Evolutionary conservation across 1,140 invertebrate genomes (phyloP).

Genomic region (Zaprionus nigranus): DNA sequence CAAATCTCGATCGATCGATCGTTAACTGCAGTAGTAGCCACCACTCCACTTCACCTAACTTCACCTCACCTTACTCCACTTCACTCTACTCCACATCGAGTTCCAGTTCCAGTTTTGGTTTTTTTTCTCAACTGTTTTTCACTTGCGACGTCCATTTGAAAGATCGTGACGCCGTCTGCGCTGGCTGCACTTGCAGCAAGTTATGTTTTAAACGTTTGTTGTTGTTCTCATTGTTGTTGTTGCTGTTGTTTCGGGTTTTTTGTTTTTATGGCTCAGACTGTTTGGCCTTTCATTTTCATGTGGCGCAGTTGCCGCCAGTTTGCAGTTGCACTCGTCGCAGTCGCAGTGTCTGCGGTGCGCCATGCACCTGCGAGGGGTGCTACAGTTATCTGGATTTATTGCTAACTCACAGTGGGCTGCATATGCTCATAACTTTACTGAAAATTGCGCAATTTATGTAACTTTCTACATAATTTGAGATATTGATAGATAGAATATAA

Average conservation of each 20-base stretch:
- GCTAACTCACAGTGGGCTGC: not conserved
- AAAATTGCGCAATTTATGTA: too few relatives aligned
- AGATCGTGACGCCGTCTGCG: constrained; percentile 23
- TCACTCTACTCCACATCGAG: constrained; percentile 5
- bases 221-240: constrained; percentile 4
- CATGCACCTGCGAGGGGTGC: constrained; percentile 12
- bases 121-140: constrained; percentile 11
- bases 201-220: constrained; percentile 37
- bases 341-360: constrained; percentile 3
- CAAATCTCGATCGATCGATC: constrained; percentile 9
- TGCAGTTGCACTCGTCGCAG: constrained; percentile 29
- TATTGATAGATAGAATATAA: too few relatives aligned
- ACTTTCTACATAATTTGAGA: too few relatives aligned
- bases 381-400: not conserved
- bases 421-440: not conserved
- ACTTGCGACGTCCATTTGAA: constrained; percentile 20
- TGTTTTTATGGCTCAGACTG: constrained; percentile 47
- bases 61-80: not conserved
- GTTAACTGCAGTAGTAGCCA: constrained; percentile 12
- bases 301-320: constrained; percentile 46
- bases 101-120: constrained; percentile 28
- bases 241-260: constrained; percentile 31
- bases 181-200: constrained; percentile 37
- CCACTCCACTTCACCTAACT: not conserved
- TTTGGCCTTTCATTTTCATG: constrained; percentile 77